A percentile compares a stretch with the other conserved stretches of the same genome.
phyloP scores from a whole-genome alignment of 2,888 invertebrate genomes.

The Meganola albula region DNA sequence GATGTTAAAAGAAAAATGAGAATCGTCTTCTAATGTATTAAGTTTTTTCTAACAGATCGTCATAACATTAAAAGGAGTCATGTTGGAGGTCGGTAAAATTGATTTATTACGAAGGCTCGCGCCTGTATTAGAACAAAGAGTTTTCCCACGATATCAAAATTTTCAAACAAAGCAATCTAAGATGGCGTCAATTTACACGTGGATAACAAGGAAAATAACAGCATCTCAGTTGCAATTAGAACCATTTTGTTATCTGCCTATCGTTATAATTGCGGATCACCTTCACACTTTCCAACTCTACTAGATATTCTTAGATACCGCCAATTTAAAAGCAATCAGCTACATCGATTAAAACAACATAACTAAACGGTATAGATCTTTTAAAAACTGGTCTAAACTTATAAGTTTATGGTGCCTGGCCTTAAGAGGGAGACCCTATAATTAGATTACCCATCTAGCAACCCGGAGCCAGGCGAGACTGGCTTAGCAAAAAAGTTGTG shows the following conservation, averaged over 20 bases:
- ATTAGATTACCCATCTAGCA: conserved; percentile 64
- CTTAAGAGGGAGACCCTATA: conserved; percentile 54
- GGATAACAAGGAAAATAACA: conserved; percentile 28
- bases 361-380: conserved; percentile 32
- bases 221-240: conserved; percentile 35
- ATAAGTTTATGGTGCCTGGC: conserved; percentile 44
- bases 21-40: no score
- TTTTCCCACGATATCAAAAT: conserved; percentile 34
- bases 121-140: conserved; percentile 11
- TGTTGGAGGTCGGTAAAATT: no score
- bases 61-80: no score
- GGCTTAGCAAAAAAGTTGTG: conserved; percentile 64
- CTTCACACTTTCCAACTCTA: no score
- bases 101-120: no score
- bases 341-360: conserved; percentile 20
- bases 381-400: conserved; percentile 39
- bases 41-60: no score
- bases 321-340: no score
- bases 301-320: no score
- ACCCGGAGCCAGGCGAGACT: conserved; percentile 47
- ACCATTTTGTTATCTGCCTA: no score
- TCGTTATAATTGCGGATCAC: conserved; percentile 18
- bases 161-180: conserved; percentile 29
- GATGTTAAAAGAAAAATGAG: no score
- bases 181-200: conserved; percentile 30